These are phyloP conservation scores for Sinotaia quadrata DNA, from an alignment of 2,888 invertebrate species.

Conservation along the genomic window DNA sequence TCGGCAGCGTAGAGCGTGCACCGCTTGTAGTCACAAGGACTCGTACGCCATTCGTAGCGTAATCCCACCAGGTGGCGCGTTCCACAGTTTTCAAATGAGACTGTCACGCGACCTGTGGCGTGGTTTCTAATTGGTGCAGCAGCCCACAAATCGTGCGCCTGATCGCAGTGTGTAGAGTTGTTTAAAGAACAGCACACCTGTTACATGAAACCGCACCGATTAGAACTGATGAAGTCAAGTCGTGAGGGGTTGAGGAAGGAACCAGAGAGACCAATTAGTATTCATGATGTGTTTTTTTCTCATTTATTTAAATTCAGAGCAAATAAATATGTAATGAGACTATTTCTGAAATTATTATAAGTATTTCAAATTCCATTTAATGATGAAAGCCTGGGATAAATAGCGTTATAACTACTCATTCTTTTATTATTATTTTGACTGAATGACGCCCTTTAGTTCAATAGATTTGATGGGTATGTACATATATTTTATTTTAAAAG, in stretches of 20 bases:
- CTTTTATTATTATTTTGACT: no score
- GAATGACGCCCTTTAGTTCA: no score
- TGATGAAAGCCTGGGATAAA: no score
- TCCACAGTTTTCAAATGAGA: not conserved
- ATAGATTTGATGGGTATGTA: no score
- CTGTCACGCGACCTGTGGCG: not conserved
- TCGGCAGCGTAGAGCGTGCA: constrained; percentile 44
- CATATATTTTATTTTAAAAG: no score
- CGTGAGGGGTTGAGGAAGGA: not conserved
- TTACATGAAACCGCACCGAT: no score
- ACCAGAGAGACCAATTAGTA: not conserved
- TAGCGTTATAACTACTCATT: no score
- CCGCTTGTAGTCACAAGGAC: constrained; percentile 42
- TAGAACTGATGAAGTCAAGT: no score
- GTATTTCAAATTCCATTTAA: no score
- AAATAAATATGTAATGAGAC: not conserved
- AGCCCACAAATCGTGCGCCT: not conserved
- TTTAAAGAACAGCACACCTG: not conserved
- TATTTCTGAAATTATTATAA: not conserved
- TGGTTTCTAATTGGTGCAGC: not conserved
- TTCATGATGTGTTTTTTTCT: not conserved
- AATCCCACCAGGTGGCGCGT: constrained; percentile 32
- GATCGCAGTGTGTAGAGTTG: not conserved
- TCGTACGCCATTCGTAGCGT: constrained; percentile 50
- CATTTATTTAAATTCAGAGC: not conserved